Conservation (phyloP, 2,888 invertebrate species). For the Spodoptera picta region DNA sequence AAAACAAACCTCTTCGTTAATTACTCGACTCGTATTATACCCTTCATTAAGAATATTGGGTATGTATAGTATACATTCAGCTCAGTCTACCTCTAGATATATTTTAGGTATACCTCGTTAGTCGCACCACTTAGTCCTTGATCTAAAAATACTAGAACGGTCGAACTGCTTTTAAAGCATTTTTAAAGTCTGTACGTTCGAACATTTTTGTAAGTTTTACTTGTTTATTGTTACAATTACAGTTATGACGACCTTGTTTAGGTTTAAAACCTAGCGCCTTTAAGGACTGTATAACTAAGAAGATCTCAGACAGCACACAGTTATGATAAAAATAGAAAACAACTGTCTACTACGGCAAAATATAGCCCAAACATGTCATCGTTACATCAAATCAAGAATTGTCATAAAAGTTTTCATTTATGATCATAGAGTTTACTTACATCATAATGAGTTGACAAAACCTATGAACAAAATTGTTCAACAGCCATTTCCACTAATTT, state of each 20-base stretch:
- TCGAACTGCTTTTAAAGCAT: too few species aligned
- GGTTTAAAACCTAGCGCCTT: too few species aligned
- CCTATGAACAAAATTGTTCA: conserved; percentile 2
- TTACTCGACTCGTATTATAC: conserved; percentile 21
- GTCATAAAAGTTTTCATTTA: neutral
- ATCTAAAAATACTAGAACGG: conserved; percentile 24
- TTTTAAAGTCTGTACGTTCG: too few species aligned
- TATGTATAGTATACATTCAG: conserved; percentile 15
- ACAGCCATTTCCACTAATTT: conserved; percentile 24
- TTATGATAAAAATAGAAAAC: too few species aligned
- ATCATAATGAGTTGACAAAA: neutral
- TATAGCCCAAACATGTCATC: neutral
- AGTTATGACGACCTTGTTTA: neutral
- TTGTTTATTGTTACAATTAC: conserved; percentile 22
- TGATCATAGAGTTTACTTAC: neutral
- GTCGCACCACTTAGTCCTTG: conserved; percentile 29
- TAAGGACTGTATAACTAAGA: too few species aligned
- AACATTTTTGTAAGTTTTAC: neutral
- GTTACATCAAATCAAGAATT: neutral
- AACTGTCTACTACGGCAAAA: too few species aligned
- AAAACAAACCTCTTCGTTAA: conserved; percentile 23
- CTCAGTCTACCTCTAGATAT: conserved; percentile 30
- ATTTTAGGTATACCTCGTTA: conserved; percentile 49
- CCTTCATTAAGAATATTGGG: conserved; percentile 41
- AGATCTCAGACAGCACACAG: too few species aligned